phyloP scores from a whole-genome alignment of 2,113 vertebrate species.

The Brachypodius melanocephalos region DNA sequence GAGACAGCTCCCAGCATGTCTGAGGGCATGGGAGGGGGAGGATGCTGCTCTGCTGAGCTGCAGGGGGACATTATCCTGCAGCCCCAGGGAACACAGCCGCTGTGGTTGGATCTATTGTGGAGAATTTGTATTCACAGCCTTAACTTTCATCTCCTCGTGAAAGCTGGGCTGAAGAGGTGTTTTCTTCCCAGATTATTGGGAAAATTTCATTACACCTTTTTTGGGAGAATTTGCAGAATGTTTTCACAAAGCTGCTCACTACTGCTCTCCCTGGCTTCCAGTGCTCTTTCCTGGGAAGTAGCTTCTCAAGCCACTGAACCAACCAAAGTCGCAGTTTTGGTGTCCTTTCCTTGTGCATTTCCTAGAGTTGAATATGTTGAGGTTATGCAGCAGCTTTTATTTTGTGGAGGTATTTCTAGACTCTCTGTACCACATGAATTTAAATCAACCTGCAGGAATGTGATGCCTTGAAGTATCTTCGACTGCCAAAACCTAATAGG shows the following conservation, averaged over 20 bases:
- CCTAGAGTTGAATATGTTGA: background rate
- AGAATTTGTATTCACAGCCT: background rate
- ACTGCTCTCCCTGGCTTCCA: background rate
- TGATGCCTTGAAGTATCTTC: background rate
- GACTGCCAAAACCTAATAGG: background rate
- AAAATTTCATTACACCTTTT: background rate
- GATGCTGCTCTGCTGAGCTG: background rate
- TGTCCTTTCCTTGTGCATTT: background rate
- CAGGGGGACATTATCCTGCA: fast-evolving
- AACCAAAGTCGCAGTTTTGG: background rate
- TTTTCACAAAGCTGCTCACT: background rate
- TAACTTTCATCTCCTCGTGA: background rate
- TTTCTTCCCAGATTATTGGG: background rate
- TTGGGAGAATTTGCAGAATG: background rate
- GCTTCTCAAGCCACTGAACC: background rate
- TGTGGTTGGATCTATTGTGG: fast-evolving
- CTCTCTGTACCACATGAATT: background rate
- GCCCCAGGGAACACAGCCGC: background rate
- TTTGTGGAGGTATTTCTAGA: background rate
- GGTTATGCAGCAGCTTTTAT: background rate
- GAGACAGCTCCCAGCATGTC: background rate
- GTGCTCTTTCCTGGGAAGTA: background rate
- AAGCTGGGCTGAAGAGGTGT: background rate
- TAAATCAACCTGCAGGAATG: background rate
- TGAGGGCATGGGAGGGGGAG: background rate